A percentile compares a stretch with the other conserved stretches of the same genome.
These are phyloP conservation scores for Pocota personata DNA, from an alignment of 2,888 invertebrate genomes.

Conservation along the genomic window DNA sequence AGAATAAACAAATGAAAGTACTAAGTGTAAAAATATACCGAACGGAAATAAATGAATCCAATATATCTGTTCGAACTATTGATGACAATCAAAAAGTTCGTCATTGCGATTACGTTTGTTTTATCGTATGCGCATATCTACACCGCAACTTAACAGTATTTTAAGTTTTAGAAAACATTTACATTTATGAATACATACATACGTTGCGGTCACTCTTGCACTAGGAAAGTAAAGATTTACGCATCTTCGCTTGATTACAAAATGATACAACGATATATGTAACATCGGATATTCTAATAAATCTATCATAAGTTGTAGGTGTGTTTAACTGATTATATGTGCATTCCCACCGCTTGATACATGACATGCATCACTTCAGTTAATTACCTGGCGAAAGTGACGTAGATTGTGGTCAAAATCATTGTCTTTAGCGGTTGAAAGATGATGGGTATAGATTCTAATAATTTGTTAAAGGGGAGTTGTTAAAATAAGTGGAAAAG, in stretches of 20 bases:
- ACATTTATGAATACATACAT: neutral
- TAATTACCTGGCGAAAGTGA: conserved; percentile 54
- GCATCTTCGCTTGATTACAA: neutral
- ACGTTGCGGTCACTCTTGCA: neutral
- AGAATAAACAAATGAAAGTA: neutral
- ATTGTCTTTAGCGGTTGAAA: conserved; percentile 23
- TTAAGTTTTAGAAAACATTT: neutral
- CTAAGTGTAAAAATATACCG: neutral
- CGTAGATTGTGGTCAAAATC: conserved; percentile 60
- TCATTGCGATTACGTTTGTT: neutral
- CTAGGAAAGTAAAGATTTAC: neutral
- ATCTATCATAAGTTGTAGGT: neutral
- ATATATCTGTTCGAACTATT: neutral
- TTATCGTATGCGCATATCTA: neutral
- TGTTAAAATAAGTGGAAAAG: neutral
- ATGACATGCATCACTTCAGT: neutral
- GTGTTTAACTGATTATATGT: neutral
- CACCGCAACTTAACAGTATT: neutral
- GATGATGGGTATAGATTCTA: neutral
- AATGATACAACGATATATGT: neutral
- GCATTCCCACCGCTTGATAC: neutral
- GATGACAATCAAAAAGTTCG: neutral
- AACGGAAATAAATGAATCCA: neutral
- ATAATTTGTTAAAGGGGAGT: neutral
- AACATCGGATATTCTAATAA: neutral